Evolutionary conservation across 1,140 invertebrate species (phyloP).

Genomic region (Gonioctena quinquepunctata): DNA sequence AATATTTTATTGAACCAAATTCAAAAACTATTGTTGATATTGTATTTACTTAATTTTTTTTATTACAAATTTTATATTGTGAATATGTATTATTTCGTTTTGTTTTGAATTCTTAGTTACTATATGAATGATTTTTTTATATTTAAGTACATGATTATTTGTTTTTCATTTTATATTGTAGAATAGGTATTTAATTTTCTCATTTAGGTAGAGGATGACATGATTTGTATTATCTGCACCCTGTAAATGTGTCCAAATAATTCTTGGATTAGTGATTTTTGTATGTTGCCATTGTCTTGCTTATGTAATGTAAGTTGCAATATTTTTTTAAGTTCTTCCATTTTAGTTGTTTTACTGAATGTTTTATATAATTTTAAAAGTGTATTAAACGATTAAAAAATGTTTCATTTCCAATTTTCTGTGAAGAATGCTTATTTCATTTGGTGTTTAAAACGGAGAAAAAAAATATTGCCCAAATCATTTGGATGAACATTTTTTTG

Average conservation of each 20-base stretch:
- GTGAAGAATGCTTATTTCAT: no score
- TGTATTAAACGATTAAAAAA: neutral
- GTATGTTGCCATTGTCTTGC: slow-evolving; percentile 14
- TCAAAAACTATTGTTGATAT: slow-evolving; percentile 7
- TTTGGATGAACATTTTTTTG: no score
- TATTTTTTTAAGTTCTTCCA: slow-evolving; percentile 5
- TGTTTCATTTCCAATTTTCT: neutral
- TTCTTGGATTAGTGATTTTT: slow-evolving; percentile 14
- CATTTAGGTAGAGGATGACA: neutral
- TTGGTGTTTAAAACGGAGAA: no score
- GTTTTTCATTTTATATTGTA: neutral
- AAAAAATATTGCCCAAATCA: no score
- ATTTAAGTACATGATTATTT: neutral
- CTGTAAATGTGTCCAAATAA: neutral
- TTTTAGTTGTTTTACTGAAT: slow-evolving; percentile 9
- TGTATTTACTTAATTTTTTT: slow-evolving; percentile 5
- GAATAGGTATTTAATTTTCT: neutral
- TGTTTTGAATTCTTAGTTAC: slow-evolving; percentile 1
- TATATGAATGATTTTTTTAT: slow-evolving; percentile 5
- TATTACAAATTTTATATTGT: neutral
- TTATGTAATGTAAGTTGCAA: slow-evolving; percentile 11
- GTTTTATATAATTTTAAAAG: slow-evolving; percentile 13
- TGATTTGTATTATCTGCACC: neutral
- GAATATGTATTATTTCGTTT: slow-evolving; percentile 2
- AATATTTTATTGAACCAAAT: neutral